These are phyloP conservation scores for Perizoma affinitatum DNA, from an alignment of 2,888 invertebrate species.

Conservation along the genomic window DNA sequence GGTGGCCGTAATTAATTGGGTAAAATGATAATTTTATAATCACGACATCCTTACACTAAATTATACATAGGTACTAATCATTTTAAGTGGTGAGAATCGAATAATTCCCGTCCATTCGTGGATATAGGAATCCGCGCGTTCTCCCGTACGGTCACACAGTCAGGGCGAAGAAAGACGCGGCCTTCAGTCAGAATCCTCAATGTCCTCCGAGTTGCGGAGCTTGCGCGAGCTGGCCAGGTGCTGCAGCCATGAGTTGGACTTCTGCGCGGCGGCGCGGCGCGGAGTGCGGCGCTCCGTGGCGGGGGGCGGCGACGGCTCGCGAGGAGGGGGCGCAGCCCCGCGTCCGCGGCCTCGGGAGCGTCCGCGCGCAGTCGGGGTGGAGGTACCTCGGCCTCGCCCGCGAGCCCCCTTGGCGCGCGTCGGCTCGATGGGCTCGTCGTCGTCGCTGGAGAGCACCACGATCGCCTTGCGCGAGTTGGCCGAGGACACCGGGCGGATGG, in stretches of 20 bases:
- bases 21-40: no score
- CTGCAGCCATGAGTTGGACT: conserved; percentile 64
- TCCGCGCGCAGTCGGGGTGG: conserved; percentile 45
- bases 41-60: no score
- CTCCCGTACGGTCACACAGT: background rate
- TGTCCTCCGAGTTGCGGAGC: conserved; percentile 61
- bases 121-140: background rate
- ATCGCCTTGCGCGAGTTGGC: conserved; percentile 46
- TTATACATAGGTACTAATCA: no score
- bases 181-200: conserved; percentile 64
- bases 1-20: no score
- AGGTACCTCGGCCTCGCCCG: conserved; percentile 34
- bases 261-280: conserved; percentile 68
- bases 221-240: conserved; percentile 54
- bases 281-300: conserved; percentile 66
- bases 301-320: conserved; percentile 48
- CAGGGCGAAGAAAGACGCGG: background rate
- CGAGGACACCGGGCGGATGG: conserved; percentile 34
- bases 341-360: conserved; percentile 42
- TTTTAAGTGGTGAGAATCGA: background rate
- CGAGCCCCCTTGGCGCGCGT: conserved; percentile 40
- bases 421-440: conserved; percentile 49
- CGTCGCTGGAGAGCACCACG: conserved; percentile 67
- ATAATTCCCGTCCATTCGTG: background rate
- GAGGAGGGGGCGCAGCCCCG: conserved; percentile 57